Evolutionary conservation across 1,140 invertebrate species (phyloP).

Genomic region (Penaeus chinensis): DNA sequence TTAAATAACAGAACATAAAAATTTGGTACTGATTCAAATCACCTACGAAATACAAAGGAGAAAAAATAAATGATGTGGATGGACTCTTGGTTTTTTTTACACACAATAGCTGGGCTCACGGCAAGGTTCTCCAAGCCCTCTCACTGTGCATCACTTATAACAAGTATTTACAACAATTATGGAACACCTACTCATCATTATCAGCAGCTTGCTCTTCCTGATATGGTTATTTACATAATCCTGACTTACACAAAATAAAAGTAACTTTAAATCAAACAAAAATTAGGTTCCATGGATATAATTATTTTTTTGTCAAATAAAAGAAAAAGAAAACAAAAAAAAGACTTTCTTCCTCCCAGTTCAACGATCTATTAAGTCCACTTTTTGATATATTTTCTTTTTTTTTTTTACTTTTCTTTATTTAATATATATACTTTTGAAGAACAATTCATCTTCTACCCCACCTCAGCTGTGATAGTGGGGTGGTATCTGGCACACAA

Average conservation of each 20-base stretch:
- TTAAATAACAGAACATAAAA: constrained; percentile 12
- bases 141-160: constrained; percentile 34
- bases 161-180: constrained; percentile 57
- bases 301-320: neutral
- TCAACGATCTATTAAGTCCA: no score
- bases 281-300: neutral
- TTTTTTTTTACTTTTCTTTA: no score
- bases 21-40: neutral
- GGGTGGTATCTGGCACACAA: constrained; percentile 10
- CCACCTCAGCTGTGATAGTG: neutral
- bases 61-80: constrained; percentile 39
- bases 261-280: constrained; percentile 21
- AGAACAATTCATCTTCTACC: no score
- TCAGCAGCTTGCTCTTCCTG: constrained; percentile 34
- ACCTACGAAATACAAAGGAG: constrained; percentile 9
- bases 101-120: constrained; percentile 35
- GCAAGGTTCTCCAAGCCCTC: constrained; percentile 5
- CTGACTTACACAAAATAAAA: constrained; percentile 37
- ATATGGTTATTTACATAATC: constrained; percentile 40
- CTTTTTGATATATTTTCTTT: no score
- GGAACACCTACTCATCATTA: constrained; percentile 37
- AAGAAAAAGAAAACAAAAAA: no score
- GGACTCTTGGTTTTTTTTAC: constrained; percentile 39
- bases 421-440: no score
- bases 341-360: no score